phyloP scores from a whole-genome alignment of 2,888 invertebrate genomes.

The Andrena chrysosceles region DNA sequence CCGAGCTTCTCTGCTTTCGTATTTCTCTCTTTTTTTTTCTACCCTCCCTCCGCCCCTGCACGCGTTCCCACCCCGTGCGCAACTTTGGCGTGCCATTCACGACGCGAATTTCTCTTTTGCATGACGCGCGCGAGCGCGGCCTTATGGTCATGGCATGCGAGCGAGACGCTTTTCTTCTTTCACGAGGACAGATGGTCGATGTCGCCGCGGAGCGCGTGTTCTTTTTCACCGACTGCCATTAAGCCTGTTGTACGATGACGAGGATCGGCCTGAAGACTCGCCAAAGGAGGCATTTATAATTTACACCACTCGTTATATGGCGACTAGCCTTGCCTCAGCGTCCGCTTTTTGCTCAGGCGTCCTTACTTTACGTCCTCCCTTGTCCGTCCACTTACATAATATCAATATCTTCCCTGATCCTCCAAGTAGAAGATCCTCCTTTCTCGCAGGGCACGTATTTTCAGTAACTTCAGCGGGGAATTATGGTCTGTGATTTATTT shows the following conservation, averaged over 20 bases:
- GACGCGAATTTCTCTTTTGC: constrained; percentile 65
- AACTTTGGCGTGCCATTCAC: constrained; percentile 46
- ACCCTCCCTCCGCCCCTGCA: neutral
- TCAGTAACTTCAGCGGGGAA: neutral
- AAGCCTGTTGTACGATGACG: constrained; percentile 59
- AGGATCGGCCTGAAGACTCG: constrained; percentile 53
- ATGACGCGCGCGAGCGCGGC: constrained; percentile 41
- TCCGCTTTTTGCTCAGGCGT: constrained; percentile 16
- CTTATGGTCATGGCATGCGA: constrained; percentile 67
- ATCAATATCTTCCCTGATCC: constrained; percentile 23
- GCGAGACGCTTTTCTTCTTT: constrained; percentile 68
- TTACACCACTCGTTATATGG: constrained; percentile 59
- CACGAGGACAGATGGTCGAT: constrained; percentile 68
- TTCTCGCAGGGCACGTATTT: neutral
- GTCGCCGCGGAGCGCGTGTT: constrained; percentile 54
- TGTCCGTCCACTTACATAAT: constrained; percentile 42
- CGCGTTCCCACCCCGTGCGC: neutral
- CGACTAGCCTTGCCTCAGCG: constrained; percentile 30
- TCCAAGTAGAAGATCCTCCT: neutral
- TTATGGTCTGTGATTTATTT: neutral
- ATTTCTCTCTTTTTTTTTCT: neutral
- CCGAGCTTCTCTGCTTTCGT: constrained; percentile 16
- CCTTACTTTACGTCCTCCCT: neutral
- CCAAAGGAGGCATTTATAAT: constrained; percentile 62
- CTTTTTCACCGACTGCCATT: constrained; percentile 65